Conservation (phyloP, 2,113 vertebrate genomes). For the Thomomys bottae region DNA sequence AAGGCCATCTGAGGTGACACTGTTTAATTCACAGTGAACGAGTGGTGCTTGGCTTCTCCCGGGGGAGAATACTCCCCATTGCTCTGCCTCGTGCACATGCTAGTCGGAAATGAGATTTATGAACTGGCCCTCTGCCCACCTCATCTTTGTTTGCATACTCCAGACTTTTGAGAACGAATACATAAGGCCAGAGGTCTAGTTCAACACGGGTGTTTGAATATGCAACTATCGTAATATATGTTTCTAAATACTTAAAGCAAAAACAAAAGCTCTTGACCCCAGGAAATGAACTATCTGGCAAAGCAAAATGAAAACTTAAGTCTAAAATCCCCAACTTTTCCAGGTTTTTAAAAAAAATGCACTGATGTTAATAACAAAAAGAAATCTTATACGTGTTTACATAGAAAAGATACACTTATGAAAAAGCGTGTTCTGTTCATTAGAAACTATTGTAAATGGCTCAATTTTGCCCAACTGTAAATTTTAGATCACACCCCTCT, state of each 20-base stretch:
- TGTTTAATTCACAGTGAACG: slow-evolving; percentile 36
- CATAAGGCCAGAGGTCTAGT: slow-evolving; percentile 35
- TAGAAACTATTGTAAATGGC: neutral
- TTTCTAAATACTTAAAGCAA: slow-evolving; percentile 53
- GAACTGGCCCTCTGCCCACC: slow-evolving; percentile 65
- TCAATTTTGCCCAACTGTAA: neutral
- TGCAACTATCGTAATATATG: slow-evolving; percentile 14
- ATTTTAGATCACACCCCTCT: neutral
- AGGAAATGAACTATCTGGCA: slow-evolving; percentile 23
- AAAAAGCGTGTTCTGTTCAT: neutral
- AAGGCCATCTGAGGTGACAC: slow-evolving; percentile 37
- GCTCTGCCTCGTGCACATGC: slow-evolving; percentile 54
- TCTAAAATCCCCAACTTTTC: slow-evolving; percentile 4
- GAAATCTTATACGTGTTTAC: neutral
- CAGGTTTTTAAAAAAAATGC: slow-evolving; percentile 27
- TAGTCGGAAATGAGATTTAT: slow-evolving; percentile 77
- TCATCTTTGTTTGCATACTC: slow-evolving; percentile 72
- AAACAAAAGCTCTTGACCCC: slow-evolving; percentile 16
- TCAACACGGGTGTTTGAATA: slow-evolving; percentile 54
- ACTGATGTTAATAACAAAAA: slow-evolving; percentile 36
- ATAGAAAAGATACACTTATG: neutral
- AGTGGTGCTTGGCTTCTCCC: slow-evolving; percentile 45
- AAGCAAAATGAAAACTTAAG: slow-evolving; percentile 24
- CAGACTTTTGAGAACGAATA: slow-evolving; percentile 55
- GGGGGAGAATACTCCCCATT: slow-evolving; percentile 34